Base-by-base conservation (phyloP, 2,113 vertebrate genomes). In the Choloepus hoffmanni region DNA sequence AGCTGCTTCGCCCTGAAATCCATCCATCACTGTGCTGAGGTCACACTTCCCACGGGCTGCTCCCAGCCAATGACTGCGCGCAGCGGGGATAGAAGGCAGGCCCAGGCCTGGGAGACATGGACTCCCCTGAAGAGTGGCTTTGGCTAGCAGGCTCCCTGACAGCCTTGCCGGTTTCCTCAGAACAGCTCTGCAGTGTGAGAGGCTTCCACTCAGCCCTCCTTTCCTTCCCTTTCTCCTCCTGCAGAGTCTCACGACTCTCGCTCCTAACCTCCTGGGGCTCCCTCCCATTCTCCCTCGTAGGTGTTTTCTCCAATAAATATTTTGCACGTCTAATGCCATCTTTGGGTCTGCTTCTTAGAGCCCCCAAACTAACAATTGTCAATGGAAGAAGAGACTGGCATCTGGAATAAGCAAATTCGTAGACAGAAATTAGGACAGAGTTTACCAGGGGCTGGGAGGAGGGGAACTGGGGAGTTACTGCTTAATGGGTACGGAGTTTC, bases 41-140 rank as follows among this genome's bases (percentile, higher is more conserved):
- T 94, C 95, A 97, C 0, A 0, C 48, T 95, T 97, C 96, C 93
- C 95, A 96, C 24, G 5, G 5, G 77, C 85, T 65, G 43, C 82
- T 82, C 1, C 3, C 11, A 79, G 28, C 92, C 90, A 96, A 55
- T 92, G 85, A 82, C 78, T 70, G 70, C 85, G 18, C 15, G 68
- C 40, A 45, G 73, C 43, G 85, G 33, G 60, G 76, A 45, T 53
- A 19, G 33, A 90, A 83, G 78, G 67, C 18, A 1, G 28, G 43
- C 24, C 15, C 7, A 28, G n/a, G 60, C 36, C 67, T 76, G 43
- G 50, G 82, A 96, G 68, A 82, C 62, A 3, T 26, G 48, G n/a
- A 73, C 90, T 63, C 43, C 23, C 81, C 21, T 45, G 65, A 15
- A 1, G n/a, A 93, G 68, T 33, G 21, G 70, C 68, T 83, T 55